Evolutionary conservation across 37 sponge, comb jelly and placozoan genomes (phyloP), one percentile per base, ranked within the genome.

Genomic region (Beroe forskalii): DNA sequence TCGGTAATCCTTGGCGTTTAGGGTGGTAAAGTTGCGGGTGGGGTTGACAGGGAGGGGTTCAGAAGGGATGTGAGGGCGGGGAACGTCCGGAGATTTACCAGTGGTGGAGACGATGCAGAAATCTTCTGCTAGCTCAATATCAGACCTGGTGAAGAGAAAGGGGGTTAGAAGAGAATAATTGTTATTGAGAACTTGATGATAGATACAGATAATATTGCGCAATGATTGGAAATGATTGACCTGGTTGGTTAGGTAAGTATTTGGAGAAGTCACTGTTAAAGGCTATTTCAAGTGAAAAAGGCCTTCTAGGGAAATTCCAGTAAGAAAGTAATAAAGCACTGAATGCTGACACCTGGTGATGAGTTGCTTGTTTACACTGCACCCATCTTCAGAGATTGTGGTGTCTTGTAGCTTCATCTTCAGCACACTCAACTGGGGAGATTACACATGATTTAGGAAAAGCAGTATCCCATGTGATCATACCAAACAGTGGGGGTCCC

Each of bases 351-450:
- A 69, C 72, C 72, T 69, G 35, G 72, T 69, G 4, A 69, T 37
- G 4, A 69, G 72, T 1, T 69, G 35, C 38, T 69, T 69, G 39
- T 69, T 69, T 32, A 36, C 19, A 37, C 32, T 69, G 72, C 12
- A 32, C 30, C 30, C 31, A 33, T 69, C 32, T 33, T 69, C 72
- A 2, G 27, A 19, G 27, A 32, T 80, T 2, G 86, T 19, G 2
- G 55, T 80, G 86, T 80, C 86, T 38, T 80, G 86, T 41, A 80
- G 55, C 55, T 80, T 80, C 86, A 80, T 80, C 86, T 80, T 80
- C 30, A 80, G 55, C 40, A 80, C 86, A 42, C 30, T 80, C 86
- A 80, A 43, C 86, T 80, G 55, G 40, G 40, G 37, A 64, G 31
- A 64, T 64, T n/a, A n/a, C n/a, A n/a, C n/a, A n/a, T n/a, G n/a